A percentile compares a stretch with the other conserved stretches of the same genome.
Evolutionary conservation across 2,797 vertebrate species (phyloP).

Genomic region (Dallia pectoralis): DNA sequence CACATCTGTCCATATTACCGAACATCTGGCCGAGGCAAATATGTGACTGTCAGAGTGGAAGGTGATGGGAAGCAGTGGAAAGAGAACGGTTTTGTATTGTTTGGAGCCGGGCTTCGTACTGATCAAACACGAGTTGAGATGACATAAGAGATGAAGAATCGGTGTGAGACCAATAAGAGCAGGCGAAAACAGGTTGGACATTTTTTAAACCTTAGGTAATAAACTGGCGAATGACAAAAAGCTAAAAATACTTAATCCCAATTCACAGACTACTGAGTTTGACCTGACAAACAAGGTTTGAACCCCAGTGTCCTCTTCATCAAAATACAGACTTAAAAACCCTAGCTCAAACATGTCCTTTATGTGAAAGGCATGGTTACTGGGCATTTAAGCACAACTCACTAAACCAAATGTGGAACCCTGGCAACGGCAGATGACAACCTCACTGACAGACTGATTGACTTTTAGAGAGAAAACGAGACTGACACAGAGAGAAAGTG

Average conservation of each 20-base stretch:
- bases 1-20: constrained; percentile 37
- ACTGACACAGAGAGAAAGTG: constrained; percentile 1
- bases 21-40: constrained; percentile 21
- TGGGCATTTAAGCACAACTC: background rate
- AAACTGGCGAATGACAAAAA: background rate
- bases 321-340: background rate
- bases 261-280: background rate
- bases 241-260: background rate
- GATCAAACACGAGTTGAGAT: constrained; percentile 11
- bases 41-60: constrained; percentile 9
- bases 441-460: background rate
- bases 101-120: constrained; percentile 4
- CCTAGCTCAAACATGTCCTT: background rate
- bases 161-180: constrained; percentile 21
- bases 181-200: constrained; percentile 13
- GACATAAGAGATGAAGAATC: constrained; percentile 12
- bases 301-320: background rate
- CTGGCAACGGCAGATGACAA: background rate
- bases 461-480: no score
- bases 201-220: background rate
- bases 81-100: constrained; percentile 18
- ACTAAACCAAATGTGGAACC: background rate
- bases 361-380: background rate
- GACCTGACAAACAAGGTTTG: background rate
- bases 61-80: constrained; percentile 8